phyloP scores from a whole-genome alignment of 2,113 vertebrate genomes.

The Ariopsis seemanni region DNA sequence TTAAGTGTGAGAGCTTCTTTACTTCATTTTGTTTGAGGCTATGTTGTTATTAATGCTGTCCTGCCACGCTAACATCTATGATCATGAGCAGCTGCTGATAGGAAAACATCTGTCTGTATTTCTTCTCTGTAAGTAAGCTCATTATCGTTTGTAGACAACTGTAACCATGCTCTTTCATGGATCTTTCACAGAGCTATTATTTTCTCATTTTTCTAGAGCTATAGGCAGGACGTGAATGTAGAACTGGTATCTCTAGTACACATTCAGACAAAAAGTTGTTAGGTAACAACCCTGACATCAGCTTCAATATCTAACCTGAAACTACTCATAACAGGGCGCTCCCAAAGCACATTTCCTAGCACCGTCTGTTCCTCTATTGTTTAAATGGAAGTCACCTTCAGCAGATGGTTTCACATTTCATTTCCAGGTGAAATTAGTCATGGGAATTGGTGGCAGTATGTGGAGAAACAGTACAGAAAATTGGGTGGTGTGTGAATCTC shows the following conservation, averaged over 20 bases:
- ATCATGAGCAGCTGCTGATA: background rate
- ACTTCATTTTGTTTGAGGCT: background rate
- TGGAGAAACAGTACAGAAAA: background rate
- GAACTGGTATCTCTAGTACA: background rate
- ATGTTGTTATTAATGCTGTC: background rate
- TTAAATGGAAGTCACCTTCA: constrained; percentile 12
- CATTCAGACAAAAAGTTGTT: background rate
- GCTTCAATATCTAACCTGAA: background rate
- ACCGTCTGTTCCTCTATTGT: background rate
- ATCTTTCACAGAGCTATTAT: background rate
- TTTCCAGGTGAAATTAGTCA: constrained; percentile 39
- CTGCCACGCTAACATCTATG: background rate
- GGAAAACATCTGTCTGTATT: background rate
- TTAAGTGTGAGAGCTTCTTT: background rate
- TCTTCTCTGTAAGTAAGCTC: background rate
- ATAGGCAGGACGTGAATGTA: background rate
- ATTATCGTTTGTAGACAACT: background rate
- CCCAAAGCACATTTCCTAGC: constrained; percentile 1
- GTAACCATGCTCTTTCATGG: background rate
- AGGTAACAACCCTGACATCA: constrained; percentile 12
- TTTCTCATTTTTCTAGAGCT: background rate
- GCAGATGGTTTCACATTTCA: constrained; percentile 41
- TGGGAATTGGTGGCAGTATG: constrained; percentile 30
- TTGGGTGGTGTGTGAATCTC: constrained; percentile 14
- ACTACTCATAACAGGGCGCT: background rate